Conservation (phyloP, 2,113 vertebrate species). For the Calidris pygmaea region DNA sequence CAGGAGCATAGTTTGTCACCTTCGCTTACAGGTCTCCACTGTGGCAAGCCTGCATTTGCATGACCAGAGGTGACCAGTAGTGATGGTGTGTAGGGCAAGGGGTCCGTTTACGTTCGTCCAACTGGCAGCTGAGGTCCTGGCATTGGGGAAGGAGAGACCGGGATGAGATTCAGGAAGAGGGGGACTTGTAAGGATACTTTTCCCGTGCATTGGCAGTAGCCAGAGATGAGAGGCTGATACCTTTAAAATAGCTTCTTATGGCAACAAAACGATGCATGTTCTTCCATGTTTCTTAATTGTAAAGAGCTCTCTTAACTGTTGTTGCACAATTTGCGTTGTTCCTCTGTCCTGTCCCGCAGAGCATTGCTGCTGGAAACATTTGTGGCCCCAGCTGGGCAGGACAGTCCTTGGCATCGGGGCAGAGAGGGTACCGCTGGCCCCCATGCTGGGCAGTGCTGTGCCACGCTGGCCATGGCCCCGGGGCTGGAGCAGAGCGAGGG, state of each 20-base stretch:
- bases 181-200: accelerated
- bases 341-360: accelerated
- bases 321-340: not conserved
- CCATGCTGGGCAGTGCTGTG: accelerated
- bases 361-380: not conserved
- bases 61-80: not conserved
- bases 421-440: not conserved
- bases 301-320: not conserved
- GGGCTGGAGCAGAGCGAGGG: accelerated
- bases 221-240: not conserved
- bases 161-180: not conserved
- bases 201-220: not conserved
- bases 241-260: not conserved
- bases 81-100: not conserved
- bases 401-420: not conserved
- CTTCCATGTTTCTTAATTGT: not conserved
- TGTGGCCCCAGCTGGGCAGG: not conserved
- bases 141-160: not conserved
- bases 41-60: accelerated
- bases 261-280: accelerated
- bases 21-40: accelerated
- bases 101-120: not conserved
- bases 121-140: not conserved
- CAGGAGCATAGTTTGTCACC: not conserved
- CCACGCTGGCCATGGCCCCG: not conserved